Percentiles rank a stretch among this genome's conserved stretches.
These are phyloP conservation scores for Protomyctophum bolini DNA, from an alignment of 2,113 vertebrate genomes.

Conservation along the genomic window DNA sequence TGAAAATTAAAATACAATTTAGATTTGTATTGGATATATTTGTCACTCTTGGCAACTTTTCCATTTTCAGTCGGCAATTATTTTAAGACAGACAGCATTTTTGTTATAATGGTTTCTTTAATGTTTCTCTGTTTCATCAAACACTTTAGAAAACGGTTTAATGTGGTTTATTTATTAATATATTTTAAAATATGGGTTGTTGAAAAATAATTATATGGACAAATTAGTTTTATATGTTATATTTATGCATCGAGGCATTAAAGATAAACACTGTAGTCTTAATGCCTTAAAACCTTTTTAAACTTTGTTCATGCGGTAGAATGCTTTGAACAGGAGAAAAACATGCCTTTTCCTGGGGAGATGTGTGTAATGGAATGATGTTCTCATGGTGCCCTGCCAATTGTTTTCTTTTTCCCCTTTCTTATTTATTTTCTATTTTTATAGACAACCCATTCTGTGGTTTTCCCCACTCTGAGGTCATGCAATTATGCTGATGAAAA, in stretches of 20 bases:
- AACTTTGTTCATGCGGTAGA: constrained; percentile 10
- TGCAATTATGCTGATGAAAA: no score
- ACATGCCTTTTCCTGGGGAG: neutral
- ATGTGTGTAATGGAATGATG: no score
- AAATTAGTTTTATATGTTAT: constrained; percentile 43
- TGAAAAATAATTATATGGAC: constrained; percentile 3
- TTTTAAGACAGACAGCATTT: constrained; percentile 4
- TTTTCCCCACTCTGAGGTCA: no score
- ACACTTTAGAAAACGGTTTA: constrained; percentile 22
- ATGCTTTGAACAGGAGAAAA: neutral
- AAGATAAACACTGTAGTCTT: constrained; percentile 37
- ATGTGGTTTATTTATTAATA: constrained; percentile 46
- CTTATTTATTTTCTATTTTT: no score
- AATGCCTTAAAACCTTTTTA: constrained; percentile 14
- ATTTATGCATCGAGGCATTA: constrained; percentile 41
- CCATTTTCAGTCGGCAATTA: constrained; percentile 17
- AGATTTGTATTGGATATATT: constrained; percentile 61
- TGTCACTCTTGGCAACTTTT: constrained; percentile 46
- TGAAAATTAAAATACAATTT: constrained; percentile 34
- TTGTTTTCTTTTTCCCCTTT: no score
- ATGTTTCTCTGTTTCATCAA: constrained; percentile 25
- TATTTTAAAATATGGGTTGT: constrained; percentile 9
- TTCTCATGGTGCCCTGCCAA: no score
- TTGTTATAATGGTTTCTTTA: constrained; percentile 24
- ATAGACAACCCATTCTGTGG: no score